These are phyloP conservation scores for Brachionus paranguensis DNA, from an alignment of 1,140 invertebrate species.

Conservation along the genomic window DNA sequence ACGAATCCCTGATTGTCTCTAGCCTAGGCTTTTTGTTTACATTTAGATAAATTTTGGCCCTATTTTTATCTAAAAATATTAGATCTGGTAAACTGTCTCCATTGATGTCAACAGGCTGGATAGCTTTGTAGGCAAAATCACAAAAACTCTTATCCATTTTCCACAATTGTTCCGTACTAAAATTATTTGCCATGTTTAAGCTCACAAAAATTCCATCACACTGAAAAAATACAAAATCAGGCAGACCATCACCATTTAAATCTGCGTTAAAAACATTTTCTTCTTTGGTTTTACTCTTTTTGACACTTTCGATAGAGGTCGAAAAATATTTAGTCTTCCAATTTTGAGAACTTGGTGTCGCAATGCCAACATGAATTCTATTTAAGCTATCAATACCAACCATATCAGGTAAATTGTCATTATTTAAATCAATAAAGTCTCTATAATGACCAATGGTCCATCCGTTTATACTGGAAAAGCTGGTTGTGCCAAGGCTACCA, in stretches of 20 bases:
- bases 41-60: not conserved
- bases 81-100: not conserved
- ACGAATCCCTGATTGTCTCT: not conserved
- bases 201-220: constrained; percentile 6
- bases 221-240: constrained; percentile 12
- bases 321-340: not conserved
- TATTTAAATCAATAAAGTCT: not conserved
- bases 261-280: not conserved
- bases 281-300: not conserved
- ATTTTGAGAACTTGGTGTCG: not conserved
- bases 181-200: not conserved
- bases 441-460: not conserved
- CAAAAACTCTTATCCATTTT: not conserved
- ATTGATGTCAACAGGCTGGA: not conserved
- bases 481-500: not conserved
- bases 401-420: constrained; percentile 1
- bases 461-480: not conserved
- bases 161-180: not conserved
- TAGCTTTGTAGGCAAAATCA: not conserved
- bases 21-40: not conserved
- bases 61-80: not conserved
- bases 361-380: constrained; percentile 11
- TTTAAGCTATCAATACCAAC: not conserved
- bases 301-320: not conserved
- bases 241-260: not conserved